A percentile compares a stretch with the other conserved stretches of the same genome.
These are phyloP conservation scores for Scytalopus superciliaris DNA, from an alignment of 2,113 vertebrate genomes.

Conservation along the genomic window DNA sequence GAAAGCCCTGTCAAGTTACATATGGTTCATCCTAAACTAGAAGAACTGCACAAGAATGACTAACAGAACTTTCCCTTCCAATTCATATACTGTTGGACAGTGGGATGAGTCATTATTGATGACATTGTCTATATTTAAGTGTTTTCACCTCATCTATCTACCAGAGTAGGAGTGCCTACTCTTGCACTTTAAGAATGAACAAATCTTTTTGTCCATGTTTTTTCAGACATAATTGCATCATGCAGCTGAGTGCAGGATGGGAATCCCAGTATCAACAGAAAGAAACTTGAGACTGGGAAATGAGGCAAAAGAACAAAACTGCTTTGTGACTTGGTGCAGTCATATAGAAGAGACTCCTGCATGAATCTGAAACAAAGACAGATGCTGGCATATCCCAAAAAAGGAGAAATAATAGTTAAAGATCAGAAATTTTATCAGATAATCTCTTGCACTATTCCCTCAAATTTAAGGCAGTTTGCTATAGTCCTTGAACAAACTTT, in stretches of 20 bases:
- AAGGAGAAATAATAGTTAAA: neutral
- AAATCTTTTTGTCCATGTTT: neutral
- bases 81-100: too few relatives aligned
- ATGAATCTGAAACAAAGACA: neutral
- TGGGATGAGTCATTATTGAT: too few relatives aligned
- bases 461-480: neutral
- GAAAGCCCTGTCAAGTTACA: too few relatives aligned
- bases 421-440: neutral
- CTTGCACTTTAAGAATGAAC: neutral
- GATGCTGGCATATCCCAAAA: neutral
- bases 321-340: neutral
- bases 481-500: neutral
- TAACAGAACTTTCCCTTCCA: too few relatives aligned
- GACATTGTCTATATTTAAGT: neutral
- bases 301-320: neutral
- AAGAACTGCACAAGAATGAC: too few relatives aligned
- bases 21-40: too few relatives aligned
- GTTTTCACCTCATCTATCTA: neutral
- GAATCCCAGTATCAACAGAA: neutral
- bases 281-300: neutral
- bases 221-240: neutral
- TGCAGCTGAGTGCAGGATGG: neutral
- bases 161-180: neutral
- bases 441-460: neutral
- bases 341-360: neutral